These are phyloP conservation scores for Eubasilissa regina DNA, from an alignment of 1,140 invertebrate species.

Conservation along the genomic window DNA sequence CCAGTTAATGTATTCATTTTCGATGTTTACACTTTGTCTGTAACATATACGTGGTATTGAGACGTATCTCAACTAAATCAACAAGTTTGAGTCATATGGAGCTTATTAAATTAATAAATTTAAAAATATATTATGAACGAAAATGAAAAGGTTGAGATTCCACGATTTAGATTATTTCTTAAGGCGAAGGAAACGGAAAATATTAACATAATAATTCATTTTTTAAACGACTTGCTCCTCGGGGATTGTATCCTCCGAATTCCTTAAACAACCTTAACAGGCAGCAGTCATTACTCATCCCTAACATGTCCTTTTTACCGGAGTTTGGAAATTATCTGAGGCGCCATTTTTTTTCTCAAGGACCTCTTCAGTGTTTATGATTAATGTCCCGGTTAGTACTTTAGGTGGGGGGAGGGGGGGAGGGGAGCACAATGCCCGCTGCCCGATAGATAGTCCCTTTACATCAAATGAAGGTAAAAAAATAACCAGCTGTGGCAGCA, in stretches of 20 bases:
- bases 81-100: too few species aligned
- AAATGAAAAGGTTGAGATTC: background rate
- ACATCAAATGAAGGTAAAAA: slow-evolving; percentile 16
- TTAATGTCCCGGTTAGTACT: slow-evolving; percentile 54
- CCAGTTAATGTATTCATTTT: too few species aligned
- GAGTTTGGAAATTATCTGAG: slow-evolving; percentile 51
- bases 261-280: slow-evolving; percentile 53
- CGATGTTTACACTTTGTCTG: too few species aligned
- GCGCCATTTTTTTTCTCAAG: slow-evolving; percentile 33
- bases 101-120: too few species aligned
- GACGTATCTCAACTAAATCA: too few species aligned
- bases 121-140: too few species aligned
- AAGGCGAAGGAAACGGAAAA: background rate
- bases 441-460: background rate
- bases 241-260: slow-evolving; percentile 2
- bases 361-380: slow-evolving; percentile 49
- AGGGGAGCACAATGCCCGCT: slow-evolving; percentile 38
- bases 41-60: too few species aligned
- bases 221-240: slow-evolving; percentile 26
- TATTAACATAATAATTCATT: slow-evolving; percentile 43
- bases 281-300: slow-evolving; percentile 57
- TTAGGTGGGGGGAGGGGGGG: too few species aligned
- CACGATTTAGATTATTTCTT: slow-evolving; percentile 20
- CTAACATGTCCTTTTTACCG: slow-evolving; percentile 45
- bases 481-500: too few species aligned